phyloP scores from a whole-genome alignment of 2,113 vertebrate species.

The Phoxinus phoxinus region DNA sequence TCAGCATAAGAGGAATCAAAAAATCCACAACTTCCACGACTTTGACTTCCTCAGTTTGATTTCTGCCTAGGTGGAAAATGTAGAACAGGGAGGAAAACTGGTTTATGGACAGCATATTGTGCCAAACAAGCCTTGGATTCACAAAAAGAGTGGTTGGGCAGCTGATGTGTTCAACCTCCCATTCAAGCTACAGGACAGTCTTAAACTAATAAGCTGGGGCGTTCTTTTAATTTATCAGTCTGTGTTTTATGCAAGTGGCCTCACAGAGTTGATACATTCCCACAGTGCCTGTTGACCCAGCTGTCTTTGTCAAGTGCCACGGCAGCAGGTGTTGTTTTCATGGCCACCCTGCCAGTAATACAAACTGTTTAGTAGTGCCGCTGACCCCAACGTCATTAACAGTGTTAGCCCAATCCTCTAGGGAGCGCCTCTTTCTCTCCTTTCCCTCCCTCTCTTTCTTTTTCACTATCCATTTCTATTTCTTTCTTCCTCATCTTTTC shows the following conservation, averaged over 20 bases:
- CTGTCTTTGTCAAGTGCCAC: constrained; percentile 93
- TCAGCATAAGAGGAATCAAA: not conserved
- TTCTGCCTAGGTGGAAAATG: not conserved
- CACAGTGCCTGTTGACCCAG: constrained; percentile 99
- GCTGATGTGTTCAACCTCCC: constrained; percentile 61
- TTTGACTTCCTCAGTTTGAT: not conserved
- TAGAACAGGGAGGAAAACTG: not conserved
- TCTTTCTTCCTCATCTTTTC: constrained; percentile 45
- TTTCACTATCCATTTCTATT: constrained; percentile 64
- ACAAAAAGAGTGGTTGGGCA: constrained; percentile 61
- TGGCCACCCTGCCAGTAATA: constrained; percentile 97
- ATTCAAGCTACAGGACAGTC: constrained; percentile 72
- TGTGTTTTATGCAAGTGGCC: constrained; percentile 82
- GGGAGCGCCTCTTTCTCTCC: constrained; percentile 72
- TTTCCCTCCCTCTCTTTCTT: constrained; percentile 58
- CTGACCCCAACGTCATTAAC: constrained; percentile 95
- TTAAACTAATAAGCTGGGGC: constrained; percentile 76
- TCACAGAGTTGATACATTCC: constrained; percentile 96
- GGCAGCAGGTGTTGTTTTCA: constrained; percentile 98
- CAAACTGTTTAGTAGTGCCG: constrained; percentile 97
- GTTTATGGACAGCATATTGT: not conserved
- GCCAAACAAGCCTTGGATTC: not conserved
- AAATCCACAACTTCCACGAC: not conserved
- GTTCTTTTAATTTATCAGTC: constrained; percentile 81
- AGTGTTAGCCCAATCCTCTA: constrained; percentile 81